A percentile compares a stretch with the other conserved stretches of the same genome.
These are phyloP conservation scores for Cylas formicarius DNA, from an alignment of 1,140 invertebrate species.

Conservation along the genomic window DNA sequence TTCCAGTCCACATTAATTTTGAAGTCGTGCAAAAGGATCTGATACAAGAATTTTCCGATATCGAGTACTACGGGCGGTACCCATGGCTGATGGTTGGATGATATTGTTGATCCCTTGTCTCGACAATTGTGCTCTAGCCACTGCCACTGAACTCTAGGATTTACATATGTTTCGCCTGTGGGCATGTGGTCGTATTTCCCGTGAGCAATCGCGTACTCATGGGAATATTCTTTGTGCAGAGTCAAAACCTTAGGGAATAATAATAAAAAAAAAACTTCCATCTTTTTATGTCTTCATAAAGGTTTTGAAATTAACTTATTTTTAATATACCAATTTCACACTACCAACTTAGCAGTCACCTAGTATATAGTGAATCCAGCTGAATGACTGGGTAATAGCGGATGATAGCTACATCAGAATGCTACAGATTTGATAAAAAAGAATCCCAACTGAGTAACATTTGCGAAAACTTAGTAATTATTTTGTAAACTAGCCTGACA, in stretches of 20 bases:
- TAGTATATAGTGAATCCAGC: too few relatives aligned
- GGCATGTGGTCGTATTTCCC: conserved; percentile 36
- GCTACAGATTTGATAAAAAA: too few relatives aligned
- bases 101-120: conserved; percentile 52
- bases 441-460: too few relatives aligned
- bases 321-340: too few relatives aligned
- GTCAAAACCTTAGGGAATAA: conserved; percentile 23
- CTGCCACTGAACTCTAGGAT: conserved; percentile 70
- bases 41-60: conserved; percentile 78
- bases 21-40: conserved; percentile 78
- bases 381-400: too few relatives aligned
- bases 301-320: too few relatives aligned
- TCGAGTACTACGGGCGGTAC: conserved; percentile 46
- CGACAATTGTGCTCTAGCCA: conserved; percentile 49
- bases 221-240: conserved; percentile 35
- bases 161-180: conserved; percentile 43
- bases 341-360: too few relatives aligned
- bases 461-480: too few relatives aligned
- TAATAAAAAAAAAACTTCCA: not conserved
- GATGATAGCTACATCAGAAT: too few relatives aligned
- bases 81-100: conserved; percentile 54
- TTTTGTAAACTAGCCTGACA: too few relatives aligned
- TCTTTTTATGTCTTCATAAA: too few relatives aligned
- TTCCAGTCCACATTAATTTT: conserved; percentile 70
- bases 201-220: conserved; percentile 29